These are phyloP conservation scores for Entomyzon cyanotis DNA, from an alignment of 2,113 vertebrate species.

Conservation along the genomic window DNA sequence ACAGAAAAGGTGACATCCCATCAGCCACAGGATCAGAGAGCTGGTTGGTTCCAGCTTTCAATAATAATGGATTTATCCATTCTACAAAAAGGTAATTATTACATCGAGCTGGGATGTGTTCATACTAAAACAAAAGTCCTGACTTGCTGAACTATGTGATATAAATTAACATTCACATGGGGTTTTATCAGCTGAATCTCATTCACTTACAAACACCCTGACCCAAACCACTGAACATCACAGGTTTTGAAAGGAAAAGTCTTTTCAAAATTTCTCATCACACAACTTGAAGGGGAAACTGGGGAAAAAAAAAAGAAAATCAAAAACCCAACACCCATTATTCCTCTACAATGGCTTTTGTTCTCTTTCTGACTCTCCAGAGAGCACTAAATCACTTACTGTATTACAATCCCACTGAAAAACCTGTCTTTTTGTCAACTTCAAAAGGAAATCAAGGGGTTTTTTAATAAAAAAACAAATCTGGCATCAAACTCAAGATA, in stretches of 20 bases:
- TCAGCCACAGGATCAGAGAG: background rate
- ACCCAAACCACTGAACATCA: background rate
- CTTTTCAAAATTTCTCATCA: background rate
- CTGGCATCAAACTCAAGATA: background rate
- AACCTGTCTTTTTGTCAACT: background rate
- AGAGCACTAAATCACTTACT: slow-evolving; percentile 3
- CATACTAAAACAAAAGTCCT: background rate
- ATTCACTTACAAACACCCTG: background rate
- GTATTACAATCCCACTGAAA: background rate
- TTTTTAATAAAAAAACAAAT: background rate
- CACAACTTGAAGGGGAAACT: background rate
- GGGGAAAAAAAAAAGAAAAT: background rate
- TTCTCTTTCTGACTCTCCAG: background rate
- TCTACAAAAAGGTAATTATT: background rate
- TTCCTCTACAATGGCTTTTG: slow-evolving; percentile 23
- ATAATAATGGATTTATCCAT: background rate
- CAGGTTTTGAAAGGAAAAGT: background rate
- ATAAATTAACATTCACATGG: background rate
- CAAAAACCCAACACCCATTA: background rate
- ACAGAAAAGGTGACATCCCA: background rate
- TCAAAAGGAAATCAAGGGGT: background rate
- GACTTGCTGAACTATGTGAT: background rate
- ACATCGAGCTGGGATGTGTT: background rate
- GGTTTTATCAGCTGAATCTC: background rate
- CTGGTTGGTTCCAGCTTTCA: background rate